A percentile compares a stretch with the other conserved stretches of the same genome.
These are phyloP conservation scores for Perognathus longimembris DNA, from an alignment of 2,113 vertebrate species.

Conservation along the genomic window DNA sequence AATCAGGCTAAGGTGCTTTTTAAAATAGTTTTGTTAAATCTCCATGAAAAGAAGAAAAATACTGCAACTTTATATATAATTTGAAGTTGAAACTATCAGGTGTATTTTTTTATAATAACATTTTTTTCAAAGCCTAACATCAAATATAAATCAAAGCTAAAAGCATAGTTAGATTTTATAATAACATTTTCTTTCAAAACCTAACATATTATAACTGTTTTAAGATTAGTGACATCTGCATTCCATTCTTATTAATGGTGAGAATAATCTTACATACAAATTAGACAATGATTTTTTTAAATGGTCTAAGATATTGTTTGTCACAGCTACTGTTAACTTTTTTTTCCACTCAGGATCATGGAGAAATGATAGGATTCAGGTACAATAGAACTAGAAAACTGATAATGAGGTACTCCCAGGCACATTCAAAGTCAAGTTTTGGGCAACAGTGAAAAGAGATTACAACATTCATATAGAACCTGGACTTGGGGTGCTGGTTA, in stretches of 20 bases:
- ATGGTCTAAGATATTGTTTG: not conserved
- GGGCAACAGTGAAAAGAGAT: not conserved
- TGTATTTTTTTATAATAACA: conserved; percentile 44
- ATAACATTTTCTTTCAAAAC: not conserved
- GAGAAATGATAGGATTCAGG: conserved; percentile 22
- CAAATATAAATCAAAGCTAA: conserved; percentile 49
- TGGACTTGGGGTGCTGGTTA: not conserved
- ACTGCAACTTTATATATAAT: conserved; percentile 44
- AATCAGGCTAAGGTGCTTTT: conserved; percentile 32
- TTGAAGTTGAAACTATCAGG: conserved; percentile 11
- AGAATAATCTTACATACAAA: no score
- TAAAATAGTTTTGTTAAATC: conserved; percentile 64
- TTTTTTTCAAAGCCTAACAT: not conserved
- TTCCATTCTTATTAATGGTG: conserved; percentile 14
- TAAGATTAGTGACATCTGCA: not conserved
- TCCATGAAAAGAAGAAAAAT: conserved; percentile 46
- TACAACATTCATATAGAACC: not conserved
- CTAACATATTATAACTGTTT: not conserved
- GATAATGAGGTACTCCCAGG: no score
- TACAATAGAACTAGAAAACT: not conserved
- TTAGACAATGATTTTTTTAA: no score
- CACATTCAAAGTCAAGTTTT: not conserved
- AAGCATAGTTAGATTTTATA: conserved; percentile 35
- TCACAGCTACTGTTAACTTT: not conserved
- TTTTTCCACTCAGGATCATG: conserved; percentile 32